Evolutionary conservation across 2,113 vertebrate genomes (phyloP).

Genomic region (Stegostoma tigrinum): DNA sequence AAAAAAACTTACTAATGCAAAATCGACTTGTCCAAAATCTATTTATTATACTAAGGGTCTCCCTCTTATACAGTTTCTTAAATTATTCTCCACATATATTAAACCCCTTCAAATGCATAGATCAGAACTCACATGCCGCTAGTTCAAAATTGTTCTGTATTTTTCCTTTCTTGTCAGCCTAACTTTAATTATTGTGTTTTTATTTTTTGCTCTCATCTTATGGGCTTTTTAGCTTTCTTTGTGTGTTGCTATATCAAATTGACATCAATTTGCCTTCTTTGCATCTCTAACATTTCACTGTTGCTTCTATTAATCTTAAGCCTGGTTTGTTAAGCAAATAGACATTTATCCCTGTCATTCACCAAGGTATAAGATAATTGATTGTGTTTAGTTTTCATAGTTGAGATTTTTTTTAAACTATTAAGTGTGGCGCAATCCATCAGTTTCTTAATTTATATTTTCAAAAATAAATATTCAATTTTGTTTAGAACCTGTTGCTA

Average conservation of each 20-base stretch:
- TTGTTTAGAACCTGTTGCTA: neutral
- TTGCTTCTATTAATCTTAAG: neutral
- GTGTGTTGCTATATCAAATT: neutral
- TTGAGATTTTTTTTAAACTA: neutral
- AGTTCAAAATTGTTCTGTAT: no score
- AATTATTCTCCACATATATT: no score
- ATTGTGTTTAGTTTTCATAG: no score
- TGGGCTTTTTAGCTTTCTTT: neutral
- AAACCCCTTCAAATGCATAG: no score
- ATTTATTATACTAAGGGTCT: no score
- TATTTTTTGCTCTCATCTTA: neutral
- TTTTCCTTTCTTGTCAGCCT: no score
- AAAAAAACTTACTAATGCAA: no score
- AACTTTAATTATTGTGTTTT: neutral
- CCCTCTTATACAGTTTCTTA: no score
- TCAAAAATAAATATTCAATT: neutral
- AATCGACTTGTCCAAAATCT: no score
- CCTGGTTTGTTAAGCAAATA: no score
- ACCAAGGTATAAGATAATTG: no score
- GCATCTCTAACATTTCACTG: neutral
- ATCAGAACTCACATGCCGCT: no score
- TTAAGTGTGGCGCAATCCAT: neutral
- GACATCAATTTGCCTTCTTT: neutral
- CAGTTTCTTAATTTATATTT: neutral
- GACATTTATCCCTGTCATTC: neutral